Evolutionary conservation across 1,140 invertebrate species (phyloP).

Genomic region (Drosophila novamexicana): DNA sequence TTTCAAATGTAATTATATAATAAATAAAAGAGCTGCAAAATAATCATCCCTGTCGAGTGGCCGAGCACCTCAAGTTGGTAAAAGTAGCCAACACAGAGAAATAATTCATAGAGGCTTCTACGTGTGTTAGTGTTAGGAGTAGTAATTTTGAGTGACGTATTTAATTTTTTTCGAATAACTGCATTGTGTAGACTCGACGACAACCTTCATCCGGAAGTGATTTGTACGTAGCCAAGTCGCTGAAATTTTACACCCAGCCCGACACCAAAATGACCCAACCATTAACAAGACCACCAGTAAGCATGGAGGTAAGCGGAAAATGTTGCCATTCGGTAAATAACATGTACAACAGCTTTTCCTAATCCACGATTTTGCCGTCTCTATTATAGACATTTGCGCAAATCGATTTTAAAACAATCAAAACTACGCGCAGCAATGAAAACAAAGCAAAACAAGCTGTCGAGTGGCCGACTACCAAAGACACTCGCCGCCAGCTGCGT

Average conservation of each 20-base stretch:
- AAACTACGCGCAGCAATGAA: slow-evolving; percentile 61
- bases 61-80: slow-evolving; percentile 6
- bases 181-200: slow-evolving; percentile 46
- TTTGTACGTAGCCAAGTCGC: slow-evolving; percentile 63
- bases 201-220: slow-evolving; percentile 61
- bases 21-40: slow-evolving; percentile 44
- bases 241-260: slow-evolving; percentile 60
- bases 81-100: slow-evolving; percentile 30
- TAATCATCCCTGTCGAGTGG: slow-evolving; percentile 29
- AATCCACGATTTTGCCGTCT: slow-evolving; percentile 14
- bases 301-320: not conserved
- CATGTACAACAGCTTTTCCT: slow-evolving; percentile 20
- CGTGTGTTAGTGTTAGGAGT: slow-evolving; percentile 25
- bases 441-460: slow-evolving; percentile 33
- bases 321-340: slow-evolving; percentile 27
- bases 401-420: slow-evolving; percentile 68
- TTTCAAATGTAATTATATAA: slow-evolving; percentile 72
- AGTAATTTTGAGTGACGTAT: slow-evolving; percentile 16
- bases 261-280: not conserved
- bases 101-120: slow-evolving; percentile 2
- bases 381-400: slow-evolving; percentile 40
- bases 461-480: not conserved
- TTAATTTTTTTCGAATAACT: slow-evolving; percentile 39
- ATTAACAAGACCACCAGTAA: too few species aligned
- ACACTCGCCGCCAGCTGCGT: not conserved